These are phyloP conservation scores for Endotricha flammealis DNA, from an alignment of 2,888 invertebrate species.

Conservation along the genomic window DNA sequence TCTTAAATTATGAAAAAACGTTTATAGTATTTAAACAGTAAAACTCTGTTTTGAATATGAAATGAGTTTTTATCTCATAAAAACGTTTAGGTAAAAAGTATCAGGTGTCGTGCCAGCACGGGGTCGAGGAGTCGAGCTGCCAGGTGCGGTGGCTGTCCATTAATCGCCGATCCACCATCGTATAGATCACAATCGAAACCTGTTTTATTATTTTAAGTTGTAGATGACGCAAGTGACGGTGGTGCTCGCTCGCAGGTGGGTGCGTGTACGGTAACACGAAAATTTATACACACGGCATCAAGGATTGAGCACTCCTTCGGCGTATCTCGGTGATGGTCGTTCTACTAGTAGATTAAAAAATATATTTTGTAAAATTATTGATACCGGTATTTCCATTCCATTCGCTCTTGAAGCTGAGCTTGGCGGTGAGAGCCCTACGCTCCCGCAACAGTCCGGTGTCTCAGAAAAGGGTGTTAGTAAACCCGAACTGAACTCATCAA, in stretches of 20 bases:
- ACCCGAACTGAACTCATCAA: no score
- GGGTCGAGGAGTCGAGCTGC: conserved; percentile 44
- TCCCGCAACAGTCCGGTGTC: no score
- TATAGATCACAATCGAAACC: conserved; percentile 75
- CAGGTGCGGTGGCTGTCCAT: conserved; percentile 65
- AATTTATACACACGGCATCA: conserved; percentile 33
- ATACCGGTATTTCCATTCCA: no score
- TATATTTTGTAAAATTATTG: no score
- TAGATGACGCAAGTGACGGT: conserved; percentile 74
- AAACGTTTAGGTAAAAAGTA: conserved; percentile 42
- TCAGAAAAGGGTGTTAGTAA: no score
- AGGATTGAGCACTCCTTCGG: no score
- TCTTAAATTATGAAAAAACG: not conserved
- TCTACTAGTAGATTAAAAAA: no score
- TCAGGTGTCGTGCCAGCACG: conserved; percentile 54
- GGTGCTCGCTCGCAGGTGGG: conserved; percentile 58
- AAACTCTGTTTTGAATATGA: conserved; percentile 43
- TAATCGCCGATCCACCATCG: conserved; percentile 67
- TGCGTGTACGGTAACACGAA: conserved; percentile 52
- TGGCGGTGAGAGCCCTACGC: no score
- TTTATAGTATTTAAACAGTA: conserved; percentile 4
- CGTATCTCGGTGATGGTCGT: no score
- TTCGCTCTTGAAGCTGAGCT: no score
- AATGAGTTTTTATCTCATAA: conserved; percentile 38
- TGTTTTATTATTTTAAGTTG: conserved; percentile 76